Percentiles rank a stretch among this genome's conserved stretches.
phyloP scores from a whole-genome alignment of 2,888 invertebrate species.

The Callyntrura sp. region DNA sequence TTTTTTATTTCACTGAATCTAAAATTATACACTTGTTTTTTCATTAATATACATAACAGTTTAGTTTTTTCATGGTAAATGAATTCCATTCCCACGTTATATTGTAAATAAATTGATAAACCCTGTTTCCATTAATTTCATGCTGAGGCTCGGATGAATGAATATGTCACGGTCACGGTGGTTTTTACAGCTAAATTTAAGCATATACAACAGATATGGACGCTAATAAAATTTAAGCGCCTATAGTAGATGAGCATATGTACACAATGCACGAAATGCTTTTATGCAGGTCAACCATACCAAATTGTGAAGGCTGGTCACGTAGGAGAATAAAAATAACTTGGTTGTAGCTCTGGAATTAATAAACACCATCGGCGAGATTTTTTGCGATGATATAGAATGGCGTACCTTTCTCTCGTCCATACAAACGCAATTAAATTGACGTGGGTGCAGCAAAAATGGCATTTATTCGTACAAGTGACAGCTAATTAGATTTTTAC shows the following conservation, averaged over 20 bases:
- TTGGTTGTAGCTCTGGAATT: slow-evolving; percentile 6
- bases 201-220: not conserved
- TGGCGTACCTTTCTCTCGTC: not conserved
- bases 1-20: not conserved
- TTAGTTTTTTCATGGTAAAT: not conserved
- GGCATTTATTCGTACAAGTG: slow-evolving; percentile 13
- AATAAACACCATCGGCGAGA: not conserved
- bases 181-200: slow-evolving; percentile 55
- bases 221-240: not conserved
- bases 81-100: slow-evolving; percentile 72
- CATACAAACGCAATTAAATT: not conserved
- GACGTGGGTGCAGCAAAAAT: not conserved
- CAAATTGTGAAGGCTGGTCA: slow-evolving; percentile 22
- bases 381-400: not conserved
- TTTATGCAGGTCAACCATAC: slow-evolving; percentile 28
- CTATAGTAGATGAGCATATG: not conserved
- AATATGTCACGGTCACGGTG: slow-evolving; percentile 63
- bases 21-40: not conserved
- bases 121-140: slow-evolving; percentile 46
- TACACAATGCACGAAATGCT: not conserved
- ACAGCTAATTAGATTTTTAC: slow-evolving; percentile 70
- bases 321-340: slow-evolving; percentile 31
- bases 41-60: not conserved
- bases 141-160: slow-evolving; percentile 56
- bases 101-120: slow-evolving; percentile 27